Conservation (phyloP, 2,797 vertebrate genomes). For the Coccyzus lansbergi region DNA sequence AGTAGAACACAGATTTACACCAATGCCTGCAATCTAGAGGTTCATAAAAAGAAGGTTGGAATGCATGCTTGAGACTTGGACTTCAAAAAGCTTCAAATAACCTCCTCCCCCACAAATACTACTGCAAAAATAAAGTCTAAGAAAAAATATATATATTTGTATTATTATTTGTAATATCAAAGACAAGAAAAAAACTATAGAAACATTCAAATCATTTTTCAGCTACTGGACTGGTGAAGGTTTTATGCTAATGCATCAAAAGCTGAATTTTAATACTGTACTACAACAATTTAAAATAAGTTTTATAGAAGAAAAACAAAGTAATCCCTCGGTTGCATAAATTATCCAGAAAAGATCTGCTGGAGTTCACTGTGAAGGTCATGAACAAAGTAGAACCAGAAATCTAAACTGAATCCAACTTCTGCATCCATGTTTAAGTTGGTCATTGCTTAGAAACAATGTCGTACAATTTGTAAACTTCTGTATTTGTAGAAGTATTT, state of each 20-base stretch:
- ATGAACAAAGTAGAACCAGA: not conserved
- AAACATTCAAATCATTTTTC: not conserved
- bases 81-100: not conserved
- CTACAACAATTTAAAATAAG: not conserved
- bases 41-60: not conserved
- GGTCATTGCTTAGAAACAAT: not conserved
- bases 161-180: not conserved
- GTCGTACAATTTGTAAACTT: not conserved
- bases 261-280: not conserved
- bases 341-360: not conserved
- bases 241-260: not conserved
- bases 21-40: not conserved
- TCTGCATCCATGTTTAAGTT: not conserved
- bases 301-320: not conserved
- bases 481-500: not conserved
- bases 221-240: not conserved
- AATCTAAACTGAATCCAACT: not conserved
- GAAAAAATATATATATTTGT: not conserved
- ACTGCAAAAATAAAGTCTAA: not conserved
- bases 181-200: not conserved
- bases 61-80: not conserved
- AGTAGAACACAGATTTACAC: not conserved
- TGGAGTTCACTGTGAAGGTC: not conserved
- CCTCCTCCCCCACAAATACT: not conserved
- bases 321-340: not conserved